Evolutionary conservation across 2,113 vertebrate genomes (phyloP), one percentile per base, ranked within the genome.

Genomic region (mouse (Mus musculus)): DNA sequence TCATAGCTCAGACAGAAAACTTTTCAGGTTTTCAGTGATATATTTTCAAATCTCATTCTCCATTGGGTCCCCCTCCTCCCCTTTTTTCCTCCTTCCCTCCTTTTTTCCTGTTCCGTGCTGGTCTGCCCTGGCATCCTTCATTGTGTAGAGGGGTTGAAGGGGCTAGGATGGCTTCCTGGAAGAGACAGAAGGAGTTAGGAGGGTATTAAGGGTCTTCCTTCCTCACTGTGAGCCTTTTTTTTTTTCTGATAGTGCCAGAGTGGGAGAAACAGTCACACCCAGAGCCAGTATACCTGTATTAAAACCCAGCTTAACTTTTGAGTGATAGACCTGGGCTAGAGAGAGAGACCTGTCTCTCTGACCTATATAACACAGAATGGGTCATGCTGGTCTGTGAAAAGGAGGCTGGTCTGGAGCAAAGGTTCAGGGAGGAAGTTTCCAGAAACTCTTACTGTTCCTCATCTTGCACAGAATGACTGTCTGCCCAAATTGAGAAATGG

Each of bases 1-100:
- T 97, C 96, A 93, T 93, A 88, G 91, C 97, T 97, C 97, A 80
- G 88, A 93, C 87, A 93, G 77, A 98, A 98, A 97, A 97, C 75
- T 94, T 98, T 97, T 97, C 96, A 97, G 93, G 95, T 95, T 85
- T 92, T 98, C 90, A 7, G 73, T 93, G 97, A 97, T 54, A 73
- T 95, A 75, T 86, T 96, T 98, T 97, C 92, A 96, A 54, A 95
- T 97, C 88, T 95, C 95, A 82, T 33, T 96, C 95, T 97, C 93
- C 8, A 2, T 0, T 0, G 19, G 28, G 91, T 33, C 9, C 10
- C 30, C 24, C 42, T 42, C 72, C 26, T 9, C 3, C 14, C 69
- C 39, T 52, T 20, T 63, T 33, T 46, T 39, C 19, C 39, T 46
- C 24, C 56, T 61, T 24, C 39, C 14, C 28, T 49, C 33, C 4